phyloP scores from a whole-genome alignment of 2,797 vertebrate genomes.

The Scolopax rusticola region DNA sequence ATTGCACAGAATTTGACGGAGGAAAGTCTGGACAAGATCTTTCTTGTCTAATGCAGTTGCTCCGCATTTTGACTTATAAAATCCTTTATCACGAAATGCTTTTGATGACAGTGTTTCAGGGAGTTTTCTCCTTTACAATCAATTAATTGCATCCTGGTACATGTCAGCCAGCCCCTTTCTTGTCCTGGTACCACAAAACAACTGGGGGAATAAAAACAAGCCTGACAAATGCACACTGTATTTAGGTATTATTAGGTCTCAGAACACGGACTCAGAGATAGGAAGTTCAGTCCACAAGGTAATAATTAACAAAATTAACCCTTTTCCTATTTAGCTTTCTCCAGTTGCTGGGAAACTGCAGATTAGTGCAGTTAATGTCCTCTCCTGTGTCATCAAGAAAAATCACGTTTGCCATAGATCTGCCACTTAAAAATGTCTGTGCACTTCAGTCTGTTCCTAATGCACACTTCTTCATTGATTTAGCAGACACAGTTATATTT shows the following conservation, averaged over 20 bases:
- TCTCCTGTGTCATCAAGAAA: constrained; percentile 21
- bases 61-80: neutral
- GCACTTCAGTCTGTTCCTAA: neutral
- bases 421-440: neutral
- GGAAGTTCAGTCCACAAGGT: neutral
- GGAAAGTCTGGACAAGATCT: neutral
- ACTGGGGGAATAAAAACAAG: neutral
- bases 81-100: neutral
- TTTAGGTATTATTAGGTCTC: neutral
- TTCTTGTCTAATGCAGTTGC: neutral
- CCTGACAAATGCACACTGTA: neutral
- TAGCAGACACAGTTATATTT: constrained; percentile 2
- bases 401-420: constrained; percentile 18
- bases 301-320: constrained; percentile 25
- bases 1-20: neutral
- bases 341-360: constrained; percentile 26
- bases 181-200: neutral
- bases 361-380: neutral
- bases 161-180: neutral
- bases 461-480: neutral
- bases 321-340: neutral
- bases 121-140: neutral
- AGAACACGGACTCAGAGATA: neutral
- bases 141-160: neutral
- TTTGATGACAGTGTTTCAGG: neutral